Conservation (phyloP, 2,888 invertebrate genomes). For the Dolichopus griseipennis region DNA sequence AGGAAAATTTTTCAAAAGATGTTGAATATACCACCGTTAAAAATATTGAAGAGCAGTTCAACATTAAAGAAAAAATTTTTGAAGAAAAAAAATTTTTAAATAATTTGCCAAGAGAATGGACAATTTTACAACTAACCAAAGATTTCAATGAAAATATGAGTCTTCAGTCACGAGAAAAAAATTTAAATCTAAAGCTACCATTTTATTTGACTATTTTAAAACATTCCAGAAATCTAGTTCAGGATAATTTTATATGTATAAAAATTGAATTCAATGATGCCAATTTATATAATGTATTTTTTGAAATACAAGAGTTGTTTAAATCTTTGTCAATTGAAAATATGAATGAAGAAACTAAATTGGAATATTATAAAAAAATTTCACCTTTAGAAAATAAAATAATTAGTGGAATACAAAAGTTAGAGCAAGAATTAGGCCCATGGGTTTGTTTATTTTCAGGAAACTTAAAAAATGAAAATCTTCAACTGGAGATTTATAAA, state of each 20-base stretch:
- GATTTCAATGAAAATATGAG: slow-evolving; percentile 16
- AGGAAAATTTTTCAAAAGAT: neutral
- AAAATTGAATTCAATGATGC: neutral
- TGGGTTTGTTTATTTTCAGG: slow-evolving; percentile 15
- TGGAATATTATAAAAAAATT: neutral
- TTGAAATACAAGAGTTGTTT: neutral
- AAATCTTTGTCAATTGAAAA: neutral
- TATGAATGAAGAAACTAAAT: neutral
- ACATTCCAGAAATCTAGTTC: slow-evolving; percentile 12
- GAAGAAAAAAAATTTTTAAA: neutral
- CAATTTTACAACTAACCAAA: slow-evolving; percentile 20
- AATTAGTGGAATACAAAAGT: neutral
- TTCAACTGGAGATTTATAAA: slow-evolving; percentile 7
- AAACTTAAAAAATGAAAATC: neutral
- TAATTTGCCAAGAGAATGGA: slow-evolving; percentile 20
- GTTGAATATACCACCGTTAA: too few species aligned
- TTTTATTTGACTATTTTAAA: slow-evolving; percentile 19
- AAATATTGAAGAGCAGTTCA: neutral
- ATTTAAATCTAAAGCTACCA: slow-evolving; percentile 10
- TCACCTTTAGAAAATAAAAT: neutral
- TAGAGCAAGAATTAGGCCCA: slow-evolving; percentile 14
- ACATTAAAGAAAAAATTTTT: neutral
- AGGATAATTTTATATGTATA: neutral
- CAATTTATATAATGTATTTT: neutral
- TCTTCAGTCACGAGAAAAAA: slow-evolving; percentile 13